Evolutionary conservation across 2,888 invertebrate genomes (phyloP), one percentile per base, ranked within the genome.

Genomic region (Micoletzkya japonica): DNA sequence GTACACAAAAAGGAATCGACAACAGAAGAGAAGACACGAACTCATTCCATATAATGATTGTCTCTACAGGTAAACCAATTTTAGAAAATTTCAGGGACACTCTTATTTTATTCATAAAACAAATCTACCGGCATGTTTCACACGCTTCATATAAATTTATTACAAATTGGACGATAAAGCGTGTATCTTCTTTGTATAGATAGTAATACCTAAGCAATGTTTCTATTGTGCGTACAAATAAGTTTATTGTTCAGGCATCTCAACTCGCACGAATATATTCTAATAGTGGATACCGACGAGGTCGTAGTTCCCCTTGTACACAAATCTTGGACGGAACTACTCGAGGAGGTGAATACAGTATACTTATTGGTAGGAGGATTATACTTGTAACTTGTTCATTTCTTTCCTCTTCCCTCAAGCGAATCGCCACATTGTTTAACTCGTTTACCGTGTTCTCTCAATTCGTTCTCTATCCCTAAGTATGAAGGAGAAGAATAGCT

Each of bases 1-100:
- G 1, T 95, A 93, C 86, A 89, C 95, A 64, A 92, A 92, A 71
- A 92, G 92, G 86, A 94, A 94, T 87, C 91, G 93, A 37, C 94
- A 93, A 83, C 92, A 94, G 87, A 95, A 95, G 87, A 89, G 95
- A 20, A 93, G 94, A 86, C 94, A 94, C 88, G 95, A 95, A 87
- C 89, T 95, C 73, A 93, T 95, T 81, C 94, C 95, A 17, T 95
- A 95, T 89, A 95, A 95, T 87, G 95, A 95, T 87, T 95, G 95
- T 85, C 89, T 95, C 69, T 95, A 95, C 88, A 91, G 93, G 86
- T 92, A 94, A 86, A 90, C n/a, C n/a, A n/a, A n/a, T n/a, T n/a
- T n/a, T n/a, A n/a, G n/a, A n/a, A n/a, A n/a, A 94, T 88, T 92
- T 6, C 44, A 44, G 44, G 10, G 20, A 44, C 44, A 44, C 10